Percentiles rank a stretch among this genome's conserved stretches.
Evolutionary conservation across 2,888 invertebrate species (phyloP).

Genomic region (Odontothrips loti): DNA sequence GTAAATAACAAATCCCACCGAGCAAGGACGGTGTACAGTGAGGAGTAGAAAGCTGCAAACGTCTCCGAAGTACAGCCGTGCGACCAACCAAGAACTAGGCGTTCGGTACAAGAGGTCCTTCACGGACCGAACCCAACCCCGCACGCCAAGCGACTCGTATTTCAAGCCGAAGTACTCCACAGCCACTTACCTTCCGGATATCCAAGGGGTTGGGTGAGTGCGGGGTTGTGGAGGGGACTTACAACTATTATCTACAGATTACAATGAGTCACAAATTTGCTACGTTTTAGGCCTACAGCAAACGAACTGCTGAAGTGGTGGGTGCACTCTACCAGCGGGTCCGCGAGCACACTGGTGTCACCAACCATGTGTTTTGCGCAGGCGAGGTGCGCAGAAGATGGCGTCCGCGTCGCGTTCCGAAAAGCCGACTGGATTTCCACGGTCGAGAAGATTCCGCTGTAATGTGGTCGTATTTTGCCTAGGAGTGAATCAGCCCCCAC

Average conservation of each 20-base stretch:
- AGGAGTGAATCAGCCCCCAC: background rate
- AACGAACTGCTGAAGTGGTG: constrained; percentile 4
- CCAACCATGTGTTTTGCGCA: constrained; percentile 17
- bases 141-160: background rate
- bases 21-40: background rate
- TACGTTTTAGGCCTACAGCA: constrained; percentile 3
- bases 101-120: background rate
- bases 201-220: background rate
- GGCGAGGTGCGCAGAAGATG: constrained; percentile 25
- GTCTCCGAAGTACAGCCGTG: background rate
- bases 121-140: background rate
- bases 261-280: constrained; percentile 10
- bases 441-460: background rate
- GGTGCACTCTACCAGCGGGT: constrained; percentile 20
- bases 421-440: background rate
- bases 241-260: constrained; percentile 16
- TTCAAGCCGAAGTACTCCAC: background rate
- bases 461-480: background rate
- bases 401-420: constrained; percentile 8
- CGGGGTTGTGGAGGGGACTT: background rate
- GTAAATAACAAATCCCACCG: background rate
- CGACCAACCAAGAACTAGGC: background rate
- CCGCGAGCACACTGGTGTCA: constrained; percentile 14
- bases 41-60: background rate
- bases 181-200: background rate